A percentile compares a stretch with the other conserved stretches of the same genome.
These are phyloP conservation scores for Pachycephala philippinensis DNA, from an alignment of 2,113 vertebrate genomes.

Conservation along the genomic window DNA sequence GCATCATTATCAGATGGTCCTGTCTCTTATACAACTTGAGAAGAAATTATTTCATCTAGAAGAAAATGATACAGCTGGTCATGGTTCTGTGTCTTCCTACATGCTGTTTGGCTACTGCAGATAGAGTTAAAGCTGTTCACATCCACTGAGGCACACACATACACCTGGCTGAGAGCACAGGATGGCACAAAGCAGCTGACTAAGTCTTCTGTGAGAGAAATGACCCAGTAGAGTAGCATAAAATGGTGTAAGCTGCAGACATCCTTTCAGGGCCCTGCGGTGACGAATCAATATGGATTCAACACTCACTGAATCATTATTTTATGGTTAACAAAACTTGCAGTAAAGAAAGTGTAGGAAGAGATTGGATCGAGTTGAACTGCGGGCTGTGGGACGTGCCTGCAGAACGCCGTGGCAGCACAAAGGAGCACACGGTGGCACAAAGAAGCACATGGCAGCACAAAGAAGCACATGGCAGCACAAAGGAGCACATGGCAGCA, in stretches of 20 bases:
- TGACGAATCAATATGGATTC: neutral
- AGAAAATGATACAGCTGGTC: neutral
- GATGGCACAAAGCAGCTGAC: neutral
- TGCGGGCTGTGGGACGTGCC: too few species aligned
- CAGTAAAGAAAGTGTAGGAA: neutral
- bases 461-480: too few species aligned
- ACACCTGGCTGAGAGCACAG: neutral
- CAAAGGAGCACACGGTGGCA: too few species aligned
- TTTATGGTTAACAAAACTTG: neutral
- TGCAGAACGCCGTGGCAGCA: too few species aligned
- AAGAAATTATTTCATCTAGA: conserved; percentile 3
- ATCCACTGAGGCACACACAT: neutral
- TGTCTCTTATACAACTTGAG: neutral
- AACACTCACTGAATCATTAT: neutral
- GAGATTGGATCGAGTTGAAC: too few species aligned
- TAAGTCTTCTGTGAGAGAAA: neutral
- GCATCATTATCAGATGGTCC: neutral
- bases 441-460: too few species aligned
- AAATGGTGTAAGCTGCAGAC: neutral
- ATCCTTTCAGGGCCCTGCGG: neutral
- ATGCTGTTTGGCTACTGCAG: neutral
- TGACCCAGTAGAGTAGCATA: neutral
- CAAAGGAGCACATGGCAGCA: too few species aligned
- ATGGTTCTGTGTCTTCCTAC: neutral
- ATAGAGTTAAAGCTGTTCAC: neutral